Base-by-base conservation (phyloP, 2,797 vertebrate species). In the Dallia pectoralis region DNA sequence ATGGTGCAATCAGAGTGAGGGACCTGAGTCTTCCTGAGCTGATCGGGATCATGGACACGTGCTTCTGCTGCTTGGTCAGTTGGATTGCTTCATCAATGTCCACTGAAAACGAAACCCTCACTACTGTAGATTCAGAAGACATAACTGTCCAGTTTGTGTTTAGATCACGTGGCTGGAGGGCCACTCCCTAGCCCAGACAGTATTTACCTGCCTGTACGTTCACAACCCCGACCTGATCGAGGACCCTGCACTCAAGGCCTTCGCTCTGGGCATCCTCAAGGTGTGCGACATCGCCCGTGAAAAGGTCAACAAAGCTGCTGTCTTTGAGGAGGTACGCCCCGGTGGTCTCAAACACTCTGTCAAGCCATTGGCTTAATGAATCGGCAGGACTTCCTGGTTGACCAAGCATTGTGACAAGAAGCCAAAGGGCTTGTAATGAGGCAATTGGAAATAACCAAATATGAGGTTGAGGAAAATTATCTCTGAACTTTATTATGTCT, bases 111-210 rank as follows among this genome's bases (percentile, higher is more conserved):
- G 22, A 71, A 16, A 47, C 11, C 0, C 40, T 44, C 40, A 2
- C 9, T 12, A 44, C 14, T 12, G 14, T 44, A 12, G 14, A 11
- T 44, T 44, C 2, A 44, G 14, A 11, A 44, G 40, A 44, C 40
- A 44, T 44, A 44, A 44, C 11, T 12, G 14, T 44, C 9, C 12
- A 44, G 22, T 74, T 29, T 79, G 12, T 76, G 30, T 71, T 1
- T 85, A 99, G 98, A 99, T 99, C 87, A 99, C 98, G 0, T 99
- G 98, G 98, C 88, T 99, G 81, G 97, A 99, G 88, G 98, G 98
- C 36, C 98, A 99, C 89, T 99, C 98, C 0, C 91, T 99, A 87
- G 98, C 98, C 47, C 97, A 99, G 91, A 99, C 98, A 0, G 98
- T 99, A 61, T 99, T 99, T 86, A 99, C 97, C 22, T 99, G 97